Conservation (phyloP, 2,797 vertebrate genomes). For the Gymnothorax javanicus region DNA sequence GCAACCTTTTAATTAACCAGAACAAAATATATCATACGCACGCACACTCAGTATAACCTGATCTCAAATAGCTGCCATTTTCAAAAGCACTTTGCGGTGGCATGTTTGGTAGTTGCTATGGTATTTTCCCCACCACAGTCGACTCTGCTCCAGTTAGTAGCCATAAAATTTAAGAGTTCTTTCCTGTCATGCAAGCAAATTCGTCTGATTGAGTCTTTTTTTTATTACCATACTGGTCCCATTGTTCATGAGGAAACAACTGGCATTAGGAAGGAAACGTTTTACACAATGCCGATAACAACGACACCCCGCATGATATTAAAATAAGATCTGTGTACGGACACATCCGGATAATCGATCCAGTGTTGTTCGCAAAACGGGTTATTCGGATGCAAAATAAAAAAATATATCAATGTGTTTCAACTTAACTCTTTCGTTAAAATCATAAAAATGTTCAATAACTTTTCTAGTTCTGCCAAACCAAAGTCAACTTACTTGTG, state of each 20-base stretch:
- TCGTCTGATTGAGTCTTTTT: not conserved
- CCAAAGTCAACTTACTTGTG: constrained; percentile 11
- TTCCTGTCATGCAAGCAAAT: not conserved
- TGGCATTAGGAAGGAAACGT: not conserved
- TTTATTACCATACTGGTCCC: not conserved
- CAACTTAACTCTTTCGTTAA: too few relatives aligned
- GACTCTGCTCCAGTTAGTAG: not conserved
- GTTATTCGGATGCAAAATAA: too few relatives aligned
- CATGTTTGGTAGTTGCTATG: constrained; percentile 34
- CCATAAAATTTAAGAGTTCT: not conserved
- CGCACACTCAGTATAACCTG: too few relatives aligned
- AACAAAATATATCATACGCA: too few relatives aligned
- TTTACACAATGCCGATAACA: not conserved
- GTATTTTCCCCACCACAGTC: not conserved
- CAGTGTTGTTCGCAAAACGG: too few relatives aligned
- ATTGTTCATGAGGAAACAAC: not conserved
- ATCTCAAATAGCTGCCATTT: constrained; percentile 28
- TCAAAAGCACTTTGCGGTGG: constrained; percentile 28
- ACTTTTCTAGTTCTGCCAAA: not conserved
- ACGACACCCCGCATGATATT: not conserved
- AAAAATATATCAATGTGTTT: too few relatives aligned
- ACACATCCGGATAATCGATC: too few relatives aligned
- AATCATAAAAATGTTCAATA: not conserved
- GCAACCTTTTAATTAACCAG: too few relatives aligned
- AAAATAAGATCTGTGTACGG: too few relatives aligned